These are phyloP conservation scores for Phaedon cochleariae DNA, from an alignment of 2,888 invertebrate species.

Conservation along the genomic window DNA sequence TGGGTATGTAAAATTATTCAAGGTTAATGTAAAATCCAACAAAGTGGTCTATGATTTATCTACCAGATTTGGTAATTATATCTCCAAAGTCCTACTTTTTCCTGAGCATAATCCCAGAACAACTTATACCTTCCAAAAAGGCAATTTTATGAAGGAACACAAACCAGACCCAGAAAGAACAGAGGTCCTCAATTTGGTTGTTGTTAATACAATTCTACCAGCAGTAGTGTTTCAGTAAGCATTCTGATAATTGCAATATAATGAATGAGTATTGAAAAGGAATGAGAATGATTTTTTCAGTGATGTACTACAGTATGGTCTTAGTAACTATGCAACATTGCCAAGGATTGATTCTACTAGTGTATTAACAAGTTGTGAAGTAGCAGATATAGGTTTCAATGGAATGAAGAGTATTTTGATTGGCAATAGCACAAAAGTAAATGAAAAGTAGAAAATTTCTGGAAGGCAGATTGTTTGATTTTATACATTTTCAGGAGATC, in stretches of 20 bases:
- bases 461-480: too few relatives aligned
- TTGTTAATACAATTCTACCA: conserved; percentile 66
- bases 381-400: conserved; percentile 77
- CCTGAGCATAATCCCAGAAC: conserved; percentile 41
- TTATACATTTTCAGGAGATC: conserved; percentile 61
- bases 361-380: conserved; percentile 68
- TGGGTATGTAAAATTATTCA: conserved; percentile 67
- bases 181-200: conserved; percentile 65
- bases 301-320: conserved; percentile 63
- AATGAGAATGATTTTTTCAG: conserved; percentile 58
- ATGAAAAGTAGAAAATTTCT: neutral
- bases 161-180: conserved; percentile 36
- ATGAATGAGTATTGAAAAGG: too few relatives aligned
- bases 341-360: conserved; percentile 67
- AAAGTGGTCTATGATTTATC: conserved; percentile 64
- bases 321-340: conserved; percentile 62
- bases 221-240: conserved; percentile 69
- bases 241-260: conserved; percentile 5
- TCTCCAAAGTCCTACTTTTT: conserved; percentile 67
- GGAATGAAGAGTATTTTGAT: conserved; percentile 73
- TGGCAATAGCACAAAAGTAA: conserved; percentile 73
- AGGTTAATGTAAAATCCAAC: conserved; percentile 63
- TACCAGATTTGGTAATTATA: conserved; percentile 66
- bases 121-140: conserved; percentile 14
- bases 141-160: conserved; percentile 1